Base-by-base conservation (phyloP, 2,113 vertebrate genomes). In the Prolemur simus region DNA sequence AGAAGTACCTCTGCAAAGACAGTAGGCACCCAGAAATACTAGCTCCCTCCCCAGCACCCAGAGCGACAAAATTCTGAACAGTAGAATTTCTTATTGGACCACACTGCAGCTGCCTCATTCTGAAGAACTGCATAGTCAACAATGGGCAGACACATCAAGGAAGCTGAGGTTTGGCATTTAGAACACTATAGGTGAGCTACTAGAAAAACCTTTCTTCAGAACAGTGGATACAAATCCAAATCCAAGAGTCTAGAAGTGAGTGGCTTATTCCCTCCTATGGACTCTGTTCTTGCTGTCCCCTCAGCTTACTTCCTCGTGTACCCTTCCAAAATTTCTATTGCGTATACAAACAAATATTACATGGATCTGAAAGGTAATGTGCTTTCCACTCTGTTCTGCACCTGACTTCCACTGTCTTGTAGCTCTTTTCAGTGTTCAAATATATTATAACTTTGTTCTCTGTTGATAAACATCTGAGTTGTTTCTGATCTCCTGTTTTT, bases 381-480 rank as follows among this genome's bases (percentile, higher is more conserved):
- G 21, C 27, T 8, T 5, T 8, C 29, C 4, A 49, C 66, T 32
- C 39, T 78, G n/a, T 85, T 87, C 81, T 94, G 4, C 68, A n/a
- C 49, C 69, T 78, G 63, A 77, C n/a, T 88, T 91, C 45, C 14
- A 13, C 71, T 45, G 37, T 82, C 77, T 52, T 58, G 54, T 34
- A 91, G n/a, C 34, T 63, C 56, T 52, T 60, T 45, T 74, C 3
- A 54, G 54, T 9, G 2, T 23, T 3, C 7, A 45, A 20, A 49
- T 63, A 39, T 17, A 52, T 64, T 83, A 21, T 71, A 37, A 87
- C 39, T 76, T 52, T 91, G 32, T 27, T 91, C 81, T 96, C 64
- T 64, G 23, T 2, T 84, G 49, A 87, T 93, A 76, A 95, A 82
- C 14, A 17, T 85, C 91, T 93, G 90, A 58, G 37, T 95, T 93